Conservation (phyloP, 2,113 vertebrate genomes). For the Plecturocebus donacophilus region DNA sequence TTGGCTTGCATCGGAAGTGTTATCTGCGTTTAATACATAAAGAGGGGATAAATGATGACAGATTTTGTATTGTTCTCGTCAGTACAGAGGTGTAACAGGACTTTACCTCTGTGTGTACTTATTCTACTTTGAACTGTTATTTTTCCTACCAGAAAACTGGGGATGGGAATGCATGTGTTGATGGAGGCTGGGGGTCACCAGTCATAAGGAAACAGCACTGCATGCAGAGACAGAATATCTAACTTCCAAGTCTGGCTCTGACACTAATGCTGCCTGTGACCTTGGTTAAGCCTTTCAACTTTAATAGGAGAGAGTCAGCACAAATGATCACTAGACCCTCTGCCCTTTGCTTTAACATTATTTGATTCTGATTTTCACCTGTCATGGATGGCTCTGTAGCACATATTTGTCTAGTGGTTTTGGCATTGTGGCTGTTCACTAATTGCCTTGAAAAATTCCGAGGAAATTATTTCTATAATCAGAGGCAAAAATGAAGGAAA, state of each 20-base stretch:
- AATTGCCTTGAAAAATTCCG: not conserved
- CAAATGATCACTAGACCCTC: not conserved
- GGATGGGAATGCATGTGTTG: not conserved
- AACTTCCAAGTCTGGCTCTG: not conserved
- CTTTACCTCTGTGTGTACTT: not conserved
- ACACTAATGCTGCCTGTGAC: not conserved
- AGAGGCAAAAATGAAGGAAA: not conserved
- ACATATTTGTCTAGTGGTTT: not conserved
- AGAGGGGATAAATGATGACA: not conserved
- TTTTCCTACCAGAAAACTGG: not conserved
- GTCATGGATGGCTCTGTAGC: not conserved
- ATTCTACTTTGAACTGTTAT: not conserved
- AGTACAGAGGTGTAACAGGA: not conserved
- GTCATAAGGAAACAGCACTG: not conserved
- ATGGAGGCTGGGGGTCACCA: too few species aligned
- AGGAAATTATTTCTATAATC: not conserved
- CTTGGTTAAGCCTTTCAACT: not conserved
- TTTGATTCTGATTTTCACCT: not conserved
- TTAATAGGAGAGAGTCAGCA: not conserved
- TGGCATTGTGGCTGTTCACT: not conserved
- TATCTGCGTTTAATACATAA: not conserved
- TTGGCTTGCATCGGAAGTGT: not conserved
- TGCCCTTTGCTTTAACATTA: not conserved
- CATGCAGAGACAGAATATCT: not conserved
- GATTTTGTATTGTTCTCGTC: not conserved